These are phyloP conservation scores for Mesodorylaimus sp. DNA, from an alignment of 2,888 invertebrate species.

Conservation along the genomic window DNA sequence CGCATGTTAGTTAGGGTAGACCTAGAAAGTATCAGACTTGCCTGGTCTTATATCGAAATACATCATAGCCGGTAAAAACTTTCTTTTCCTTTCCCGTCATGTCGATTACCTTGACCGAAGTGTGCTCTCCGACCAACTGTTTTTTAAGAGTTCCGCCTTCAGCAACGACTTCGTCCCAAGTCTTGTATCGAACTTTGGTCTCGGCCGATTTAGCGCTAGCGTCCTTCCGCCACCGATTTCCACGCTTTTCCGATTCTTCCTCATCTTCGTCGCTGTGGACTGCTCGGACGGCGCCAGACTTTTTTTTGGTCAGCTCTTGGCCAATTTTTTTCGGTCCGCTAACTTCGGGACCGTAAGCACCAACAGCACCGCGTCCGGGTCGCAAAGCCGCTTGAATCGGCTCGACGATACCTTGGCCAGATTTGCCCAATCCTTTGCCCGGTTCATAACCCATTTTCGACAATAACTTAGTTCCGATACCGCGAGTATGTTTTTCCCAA, in stretches of 20 bases:
- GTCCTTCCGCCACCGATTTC: slow-evolving; percentile 26
- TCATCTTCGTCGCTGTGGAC: not conserved
- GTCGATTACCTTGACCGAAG: slow-evolving; percentile 54
- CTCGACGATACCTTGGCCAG: slow-evolving; percentile 78
- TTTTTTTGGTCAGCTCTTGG: slow-evolving; percentile 18
- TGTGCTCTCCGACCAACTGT: not conserved
- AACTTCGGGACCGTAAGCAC: slow-evolving; percentile 33
- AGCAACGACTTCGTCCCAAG: slow-evolving; percentile 35
- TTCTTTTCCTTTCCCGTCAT: slow-evolving; percentile 91
- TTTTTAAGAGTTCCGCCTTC: slow-evolving; percentile 21
- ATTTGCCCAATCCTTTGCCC: slow-evolving; percentile 86
- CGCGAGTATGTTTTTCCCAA: slow-evolving; percentile 87
- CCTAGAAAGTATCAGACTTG: not conserved
- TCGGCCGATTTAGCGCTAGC: slow-evolving; percentile 14
- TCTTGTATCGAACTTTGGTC: slow-evolving; percentile 28
- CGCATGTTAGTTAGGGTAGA: not conserved
- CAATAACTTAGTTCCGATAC: slow-evolving; percentile 82
- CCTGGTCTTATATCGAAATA: slow-evolving; percentile 13
- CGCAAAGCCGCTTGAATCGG: slow-evolving; percentile 82
- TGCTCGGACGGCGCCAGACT: not conserved
- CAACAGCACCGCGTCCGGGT: slow-evolving; percentile 80
- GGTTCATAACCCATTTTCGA: slow-evolving; percentile 78
- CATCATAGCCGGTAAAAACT: slow-evolving; percentile 39
- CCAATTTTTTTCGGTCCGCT: slow-evolving; percentile 18
- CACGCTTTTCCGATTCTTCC: slow-evolving; percentile 4